Evolutionary conservation across 1,140 invertebrate genomes (phyloP).

Genomic region (Piezodorus guildinii): DNA sequence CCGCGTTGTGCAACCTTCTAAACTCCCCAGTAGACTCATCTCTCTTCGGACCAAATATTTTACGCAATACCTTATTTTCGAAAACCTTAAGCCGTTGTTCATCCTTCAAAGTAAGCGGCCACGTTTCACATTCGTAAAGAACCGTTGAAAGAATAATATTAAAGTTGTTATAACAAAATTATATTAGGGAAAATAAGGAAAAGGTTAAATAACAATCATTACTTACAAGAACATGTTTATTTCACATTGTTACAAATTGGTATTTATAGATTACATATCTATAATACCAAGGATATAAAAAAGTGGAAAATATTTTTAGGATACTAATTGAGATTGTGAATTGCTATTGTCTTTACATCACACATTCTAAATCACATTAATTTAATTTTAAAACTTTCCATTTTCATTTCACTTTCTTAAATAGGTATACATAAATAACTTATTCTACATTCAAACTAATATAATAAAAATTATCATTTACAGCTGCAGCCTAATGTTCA

Average conservation of each 20-base stretch:
- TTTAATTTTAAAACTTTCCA: slow-evolving; percentile 10
- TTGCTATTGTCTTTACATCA: slow-evolving; percentile 12
- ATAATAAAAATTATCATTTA: slow-evolving; percentile 18
- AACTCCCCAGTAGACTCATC: too few species aligned
- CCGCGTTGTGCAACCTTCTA: too few species aligned
- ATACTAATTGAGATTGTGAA: slow-evolving; percentile 7
- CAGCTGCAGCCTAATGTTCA: slow-evolving; percentile 24
- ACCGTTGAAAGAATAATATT: too few species aligned
- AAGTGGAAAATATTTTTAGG: slow-evolving; percentile 2
- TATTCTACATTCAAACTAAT: slow-evolving; percentile 16
- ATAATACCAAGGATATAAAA: slow-evolving; percentile 11
- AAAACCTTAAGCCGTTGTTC: too few species aligned
- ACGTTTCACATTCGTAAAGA: too few species aligned
- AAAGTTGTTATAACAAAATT: too few species aligned
- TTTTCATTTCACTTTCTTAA: slow-evolving; percentile 18
- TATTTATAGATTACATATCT: slow-evolving; percentile 1
- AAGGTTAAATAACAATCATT: too few species aligned
- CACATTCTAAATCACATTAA: slow-evolving; percentile 19
- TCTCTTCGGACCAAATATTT: too few species aligned
- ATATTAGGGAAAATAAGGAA: too few species aligned
- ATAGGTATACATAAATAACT: slow-evolving; percentile 24
- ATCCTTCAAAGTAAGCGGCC: too few species aligned
- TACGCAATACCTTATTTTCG: too few species aligned
- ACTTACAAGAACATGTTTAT: slow-evolving; percentile 8
- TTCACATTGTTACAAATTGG: slow-evolving; percentile 1